A percentile compares a stretch with the other conserved stretches of the same genome.
phyloP scores from a whole-genome alignment of 1,140 invertebrate species.

The Helicoverpa armigera region DNA sequence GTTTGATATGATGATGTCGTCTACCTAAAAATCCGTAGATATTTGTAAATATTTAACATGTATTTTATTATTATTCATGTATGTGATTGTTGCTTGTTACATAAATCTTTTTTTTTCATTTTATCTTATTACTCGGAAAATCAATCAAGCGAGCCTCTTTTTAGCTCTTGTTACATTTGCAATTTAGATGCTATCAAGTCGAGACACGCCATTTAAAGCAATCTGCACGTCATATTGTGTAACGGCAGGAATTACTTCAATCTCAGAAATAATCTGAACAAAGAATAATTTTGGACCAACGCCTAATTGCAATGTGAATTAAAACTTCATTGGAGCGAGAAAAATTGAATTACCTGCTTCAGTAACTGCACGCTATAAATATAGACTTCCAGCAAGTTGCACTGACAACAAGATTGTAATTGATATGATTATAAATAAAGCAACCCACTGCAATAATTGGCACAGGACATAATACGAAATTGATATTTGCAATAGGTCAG shows the following conservation, averaged over 20 bases:
- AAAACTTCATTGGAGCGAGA: constrained; percentile 4
- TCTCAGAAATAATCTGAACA: constrained; percentile 8
- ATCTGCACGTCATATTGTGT: neutral
- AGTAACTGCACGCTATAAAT: constrained; percentile 37
- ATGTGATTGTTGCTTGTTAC: too few relatives aligned
- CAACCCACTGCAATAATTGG: constrained; percentile 22
- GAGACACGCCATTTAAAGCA: neutral
- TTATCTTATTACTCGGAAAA: constrained; percentile 12
- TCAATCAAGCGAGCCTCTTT: constrained; percentile 14
- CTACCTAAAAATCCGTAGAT: too few relatives aligned
- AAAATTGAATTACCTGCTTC: constrained; percentile 24
- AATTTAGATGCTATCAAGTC: constrained; percentile 21
- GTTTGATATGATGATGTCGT: neutral
- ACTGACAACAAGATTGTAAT: constrained; percentile 34
- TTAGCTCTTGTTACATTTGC: neutral
- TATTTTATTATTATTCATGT: too few relatives aligned
- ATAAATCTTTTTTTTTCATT: neutral
- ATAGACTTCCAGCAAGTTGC: constrained; percentile 20
- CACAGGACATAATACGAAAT: neutral
- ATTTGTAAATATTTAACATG: too few relatives aligned
- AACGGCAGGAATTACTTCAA: neutral
- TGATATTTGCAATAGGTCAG: neutral
- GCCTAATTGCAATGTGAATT: constrained; percentile 11
- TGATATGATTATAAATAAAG: constrained; percentile 34
- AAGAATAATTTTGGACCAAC: constrained; percentile 9